These are phyloP conservation scores for Andrena camellia DNA, from an alignment of 2,888 invertebrate genomes.

Conservation along the genomic window DNA sequence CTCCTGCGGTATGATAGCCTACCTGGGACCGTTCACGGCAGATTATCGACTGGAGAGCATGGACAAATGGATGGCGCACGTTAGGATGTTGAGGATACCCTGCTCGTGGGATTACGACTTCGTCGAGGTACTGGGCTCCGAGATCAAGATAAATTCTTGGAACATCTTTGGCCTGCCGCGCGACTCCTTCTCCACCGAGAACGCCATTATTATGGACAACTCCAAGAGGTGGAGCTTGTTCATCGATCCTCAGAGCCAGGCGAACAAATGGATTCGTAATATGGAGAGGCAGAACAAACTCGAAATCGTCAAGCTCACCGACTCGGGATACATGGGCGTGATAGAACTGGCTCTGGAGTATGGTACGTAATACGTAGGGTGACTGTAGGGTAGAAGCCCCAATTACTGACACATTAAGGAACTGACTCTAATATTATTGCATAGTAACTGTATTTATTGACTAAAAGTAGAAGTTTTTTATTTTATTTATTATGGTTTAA, in stretches of 20 bases:
- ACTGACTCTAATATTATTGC: too few relatives aligned
- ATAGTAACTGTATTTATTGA: too few relatives aligned
- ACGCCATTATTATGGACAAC: slow-evolving; percentile 88
- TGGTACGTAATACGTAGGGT: slow-evolving; percentile 40
- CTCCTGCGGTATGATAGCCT: slow-evolving; percentile 87
- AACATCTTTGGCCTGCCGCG: slow-evolving; percentile 87
- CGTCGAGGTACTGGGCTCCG: slow-evolving; percentile 86
- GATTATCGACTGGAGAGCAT: slow-evolving; percentile 78
- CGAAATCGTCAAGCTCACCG: slow-evolving; percentile 86
- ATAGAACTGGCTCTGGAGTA: slow-evolving; percentile 59
- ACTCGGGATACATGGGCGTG: slow-evolving; percentile 85
- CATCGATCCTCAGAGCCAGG: slow-evolving; percentile 89
- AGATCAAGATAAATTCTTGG: slow-evolving; percentile 88
- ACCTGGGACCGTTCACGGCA: slow-evolving; percentile 87
- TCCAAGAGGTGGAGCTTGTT: slow-evolving; percentile 87
- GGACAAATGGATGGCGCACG: slow-evolving; percentile 85
- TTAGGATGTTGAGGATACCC: slow-evolving; percentile 85
- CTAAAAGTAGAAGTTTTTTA: too few relatives aligned
- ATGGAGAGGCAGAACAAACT: slow-evolving; percentile 87
- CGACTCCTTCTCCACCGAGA: slow-evolving; percentile 88
- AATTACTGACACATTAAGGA: too few relatives aligned
- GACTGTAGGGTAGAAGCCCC: too few relatives aligned
- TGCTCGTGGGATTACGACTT: slow-evolving; percentile 86
- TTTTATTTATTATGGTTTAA: too few relatives aligned
- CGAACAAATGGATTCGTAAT: slow-evolving; percentile 88